Conservation (phyloP, 2,797 vertebrate genomes). For the Microhierax caerulescens region DNA sequence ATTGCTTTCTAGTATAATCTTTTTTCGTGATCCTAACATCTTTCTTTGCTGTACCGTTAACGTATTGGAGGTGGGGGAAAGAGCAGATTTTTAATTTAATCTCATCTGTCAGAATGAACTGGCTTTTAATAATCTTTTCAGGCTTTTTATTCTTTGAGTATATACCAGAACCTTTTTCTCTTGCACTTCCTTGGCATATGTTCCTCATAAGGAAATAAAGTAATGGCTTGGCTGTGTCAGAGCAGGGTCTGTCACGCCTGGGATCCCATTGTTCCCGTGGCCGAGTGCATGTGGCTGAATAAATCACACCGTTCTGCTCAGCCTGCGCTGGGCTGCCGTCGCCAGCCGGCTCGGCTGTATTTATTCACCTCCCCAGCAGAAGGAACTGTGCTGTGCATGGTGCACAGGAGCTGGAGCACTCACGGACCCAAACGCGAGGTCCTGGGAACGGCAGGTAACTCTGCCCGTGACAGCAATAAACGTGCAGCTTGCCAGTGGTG, state of each 20-base stretch:
- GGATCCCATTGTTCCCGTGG: background rate
- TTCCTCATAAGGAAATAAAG: background rate
- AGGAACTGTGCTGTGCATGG: background rate
- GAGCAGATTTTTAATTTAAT: background rate
- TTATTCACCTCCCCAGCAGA: background rate
- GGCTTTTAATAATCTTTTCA: background rate
- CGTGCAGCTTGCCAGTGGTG: background rate
- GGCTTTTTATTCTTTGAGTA: background rate
- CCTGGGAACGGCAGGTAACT: background rate
- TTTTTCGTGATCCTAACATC: background rate
- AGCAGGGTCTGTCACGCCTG: background rate
- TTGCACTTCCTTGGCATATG: background rate
- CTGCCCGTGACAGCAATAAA: background rate
- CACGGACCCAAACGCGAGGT: fast-evolving
- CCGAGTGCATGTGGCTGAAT: fast-evolving
- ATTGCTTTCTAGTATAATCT: background rate
- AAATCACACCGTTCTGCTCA: background rate
- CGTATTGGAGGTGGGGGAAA: background rate
- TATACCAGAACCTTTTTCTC: background rate
- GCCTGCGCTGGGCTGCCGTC: background rate
- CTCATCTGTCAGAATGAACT: background rate
- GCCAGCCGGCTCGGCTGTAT: background rate
- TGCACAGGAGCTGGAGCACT: too few relatives aligned
- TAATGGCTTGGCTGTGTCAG: background rate
- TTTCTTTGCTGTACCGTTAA: background rate